Percentiles rank a stretch among this genome's conserved stretches.
Evolutionary conservation across 2,888 invertebrate genomes (phyloP).

Genomic region (Sialis lutaria): DNA sequence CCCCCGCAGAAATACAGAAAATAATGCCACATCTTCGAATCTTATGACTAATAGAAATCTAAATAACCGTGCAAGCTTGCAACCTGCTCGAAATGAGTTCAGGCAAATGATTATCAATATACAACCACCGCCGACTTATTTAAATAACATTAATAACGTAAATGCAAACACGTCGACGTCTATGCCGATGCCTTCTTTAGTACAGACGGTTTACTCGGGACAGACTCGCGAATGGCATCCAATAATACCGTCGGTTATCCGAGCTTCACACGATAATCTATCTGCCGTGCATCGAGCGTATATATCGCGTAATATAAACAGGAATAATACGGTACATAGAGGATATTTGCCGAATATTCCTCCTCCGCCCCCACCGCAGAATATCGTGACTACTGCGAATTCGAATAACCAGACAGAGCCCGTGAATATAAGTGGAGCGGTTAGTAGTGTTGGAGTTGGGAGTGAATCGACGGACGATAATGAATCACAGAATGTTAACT

Average conservation of each 20-base stretch:
- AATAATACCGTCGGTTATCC: slow-evolving; percentile 1
- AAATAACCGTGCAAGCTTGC: neutral
- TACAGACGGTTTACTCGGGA: slow-evolving; percentile 1
- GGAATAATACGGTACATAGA: too few species aligned
- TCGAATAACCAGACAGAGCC: too few species aligned
- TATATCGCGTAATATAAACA: too few species aligned
- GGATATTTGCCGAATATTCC: too few species aligned
- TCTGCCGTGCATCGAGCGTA: neutral
- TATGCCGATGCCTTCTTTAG: neutral
- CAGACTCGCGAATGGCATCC: slow-evolving; percentile 1
- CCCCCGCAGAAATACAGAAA: neutral
- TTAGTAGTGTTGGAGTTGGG: too few species aligned
- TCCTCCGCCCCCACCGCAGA: too few species aligned
- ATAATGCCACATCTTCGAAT: too few species aligned
- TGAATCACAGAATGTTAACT: too few species aligned
- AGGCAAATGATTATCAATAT: slow-evolving; percentile 2
- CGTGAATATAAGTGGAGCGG: too few species aligned
- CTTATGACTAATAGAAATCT: neutral
- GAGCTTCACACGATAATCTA: neutral
- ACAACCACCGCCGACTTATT: neutral
- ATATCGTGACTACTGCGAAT: too few species aligned
- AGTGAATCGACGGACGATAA: too few species aligned
- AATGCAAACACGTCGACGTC: neutral
- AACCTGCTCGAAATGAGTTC: neutral
- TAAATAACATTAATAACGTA: slow-evolving; percentile 1